Base-by-base conservation (phyloP, 2,113 vertebrate genomes). In the Reinhardtius hippoglossoides region DNA sequence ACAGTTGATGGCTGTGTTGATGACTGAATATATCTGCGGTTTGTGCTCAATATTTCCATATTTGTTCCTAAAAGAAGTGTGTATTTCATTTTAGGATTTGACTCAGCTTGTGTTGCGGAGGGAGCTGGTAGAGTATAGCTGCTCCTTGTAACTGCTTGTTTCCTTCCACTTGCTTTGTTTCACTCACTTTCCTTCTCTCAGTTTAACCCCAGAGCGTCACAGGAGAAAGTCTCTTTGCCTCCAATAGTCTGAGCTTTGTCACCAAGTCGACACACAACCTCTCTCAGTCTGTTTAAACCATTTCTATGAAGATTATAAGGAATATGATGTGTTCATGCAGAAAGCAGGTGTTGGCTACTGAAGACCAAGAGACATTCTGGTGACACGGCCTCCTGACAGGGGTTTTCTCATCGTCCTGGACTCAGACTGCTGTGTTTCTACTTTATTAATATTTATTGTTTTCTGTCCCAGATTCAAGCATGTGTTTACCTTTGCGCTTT, bases 41-140 rank as follows among this genome's bases (percentile, higher is more conserved):
- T 40, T 27, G 37, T 86, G 52, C 69, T 50, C 60, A 76, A 27
- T 86, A 14, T 73, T 9, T 12, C 60, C 0, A 3, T 31, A 58
- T 56, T 20, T 75, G 70, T 81, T 71, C 40, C 79, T 90, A 87
- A 89, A 92, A 81, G 55, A 80, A 79, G 64, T 86, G 57, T 92
- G 75, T 94, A 71, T 93, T 91, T 88, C 86, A 88, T 94, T 93
- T 84, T 95, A 95, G 95, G 94, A 91, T 20, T 94, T 95, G 95
- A 91, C 91, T 88, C 91, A 93, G 93, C 91, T 95, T 87, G 93
- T 95, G 87, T 93, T 94, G 90, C 89, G n/a, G 91, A 90, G 93
- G 87, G 94, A 95, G 92, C 92, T 95, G 92, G 92, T 94, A 93
- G 91, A 92, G 85, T 95, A 92, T 90, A 84, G 80, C 10, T 87